Evolutionary conservation across 2,797 vertebrate genomes (phyloP).

Genomic region (Betta splendens): DNA sequence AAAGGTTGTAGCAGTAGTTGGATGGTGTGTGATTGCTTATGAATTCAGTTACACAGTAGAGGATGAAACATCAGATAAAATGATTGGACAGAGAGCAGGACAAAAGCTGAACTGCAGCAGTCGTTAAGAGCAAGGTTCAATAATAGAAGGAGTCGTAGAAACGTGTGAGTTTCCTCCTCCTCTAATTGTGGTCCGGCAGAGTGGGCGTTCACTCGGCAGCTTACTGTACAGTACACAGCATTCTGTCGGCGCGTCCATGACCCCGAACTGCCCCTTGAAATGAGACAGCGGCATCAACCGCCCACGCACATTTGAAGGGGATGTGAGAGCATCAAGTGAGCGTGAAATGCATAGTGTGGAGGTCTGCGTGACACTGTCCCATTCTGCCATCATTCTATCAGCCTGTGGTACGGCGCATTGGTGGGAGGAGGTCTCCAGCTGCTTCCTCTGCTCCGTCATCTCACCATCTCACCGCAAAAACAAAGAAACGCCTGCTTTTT

Average conservation of each 20-base stretch:
- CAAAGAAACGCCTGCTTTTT: no score
- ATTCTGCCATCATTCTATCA: slow-evolving; percentile 43
- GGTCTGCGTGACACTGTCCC: slow-evolving; percentile 49
- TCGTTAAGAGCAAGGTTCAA: slow-evolving; percentile 33
- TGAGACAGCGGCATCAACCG: slow-evolving; percentile 45
- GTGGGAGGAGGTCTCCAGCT: slow-evolving; percentile 10
- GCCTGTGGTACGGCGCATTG: slow-evolving; percentile 9
- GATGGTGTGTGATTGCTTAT: no score
- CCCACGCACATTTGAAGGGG: slow-evolving; percentile 55
- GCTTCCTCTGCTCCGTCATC: background rate
- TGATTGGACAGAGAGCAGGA: no score
- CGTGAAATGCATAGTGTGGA: slow-evolving; percentile 38
- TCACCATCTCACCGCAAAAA: background rate
- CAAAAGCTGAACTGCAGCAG: no score
- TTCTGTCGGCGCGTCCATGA: slow-evolving; percentile 48
- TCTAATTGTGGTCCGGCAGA: slow-evolving; percentile 39
- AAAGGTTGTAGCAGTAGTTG: no score
- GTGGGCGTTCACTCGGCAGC: slow-evolving; percentile 28
- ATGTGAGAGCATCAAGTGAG: slow-evolving; percentile 38
- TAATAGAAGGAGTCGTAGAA: slow-evolving; percentile 42
- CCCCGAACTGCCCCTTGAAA: slow-evolving; percentile 47
- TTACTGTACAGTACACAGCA: slow-evolving; percentile 18
- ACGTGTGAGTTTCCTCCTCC: slow-evolving; percentile 45
- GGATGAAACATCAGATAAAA: no score
- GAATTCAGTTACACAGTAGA: no score